Evolutionary conservation across 2,797 vertebrate genomes (phyloP).

Genomic region (Pseudochromis fuscus): DNA sequence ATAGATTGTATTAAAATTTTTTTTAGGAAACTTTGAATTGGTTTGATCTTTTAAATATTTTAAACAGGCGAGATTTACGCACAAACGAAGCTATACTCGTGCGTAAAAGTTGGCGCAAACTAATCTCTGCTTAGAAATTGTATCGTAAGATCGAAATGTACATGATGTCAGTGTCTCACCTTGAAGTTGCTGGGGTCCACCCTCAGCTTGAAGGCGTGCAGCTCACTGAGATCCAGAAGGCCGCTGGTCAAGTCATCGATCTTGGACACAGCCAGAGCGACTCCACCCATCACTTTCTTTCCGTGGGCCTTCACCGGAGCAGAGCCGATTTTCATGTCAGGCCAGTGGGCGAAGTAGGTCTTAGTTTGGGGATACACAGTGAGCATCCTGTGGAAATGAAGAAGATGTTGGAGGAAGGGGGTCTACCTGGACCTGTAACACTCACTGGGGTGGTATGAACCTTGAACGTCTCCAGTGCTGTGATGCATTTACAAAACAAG

Average conservation of each 20-base stretch:
- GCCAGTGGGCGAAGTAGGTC: slow-evolving; percentile 87
- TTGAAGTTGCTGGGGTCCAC: slow-evolving; percentile 88
- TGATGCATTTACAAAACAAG: too few relatives aligned
- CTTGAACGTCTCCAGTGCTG: too few relatives aligned
- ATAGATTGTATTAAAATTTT: too few relatives aligned
- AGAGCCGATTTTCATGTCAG: slow-evolving; percentile 69
- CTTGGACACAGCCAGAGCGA: slow-evolving; percentile 72
- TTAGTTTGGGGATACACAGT: slow-evolving; percentile 85
- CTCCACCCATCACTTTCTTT: slow-evolving; percentile 75
- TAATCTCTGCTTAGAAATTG: too few relatives aligned
- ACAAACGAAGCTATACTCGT: neutral
- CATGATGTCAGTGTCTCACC: slow-evolving; percentile 58
- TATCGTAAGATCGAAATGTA: too few relatives aligned
- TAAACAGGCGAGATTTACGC: neutral
- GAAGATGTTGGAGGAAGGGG: too few relatives aligned
- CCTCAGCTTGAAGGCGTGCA: slow-evolving; percentile 83
- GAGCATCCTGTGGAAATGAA: slow-evolving; percentile 78
- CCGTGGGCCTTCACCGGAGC: slow-evolving; percentile 78
- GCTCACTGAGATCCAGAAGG: slow-evolving; percentile 83
- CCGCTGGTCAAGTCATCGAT: slow-evolving; percentile 78
- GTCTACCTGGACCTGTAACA: too few relatives aligned
- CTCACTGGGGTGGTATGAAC: too few relatives aligned
- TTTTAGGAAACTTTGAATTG: too few relatives aligned
- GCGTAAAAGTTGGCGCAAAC: neutral
- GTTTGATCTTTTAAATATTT: too few relatives aligned